Base-by-base conservation (phyloP, 2,797 vertebrate species). In the Hyperoplus immaculatus region DNA sequence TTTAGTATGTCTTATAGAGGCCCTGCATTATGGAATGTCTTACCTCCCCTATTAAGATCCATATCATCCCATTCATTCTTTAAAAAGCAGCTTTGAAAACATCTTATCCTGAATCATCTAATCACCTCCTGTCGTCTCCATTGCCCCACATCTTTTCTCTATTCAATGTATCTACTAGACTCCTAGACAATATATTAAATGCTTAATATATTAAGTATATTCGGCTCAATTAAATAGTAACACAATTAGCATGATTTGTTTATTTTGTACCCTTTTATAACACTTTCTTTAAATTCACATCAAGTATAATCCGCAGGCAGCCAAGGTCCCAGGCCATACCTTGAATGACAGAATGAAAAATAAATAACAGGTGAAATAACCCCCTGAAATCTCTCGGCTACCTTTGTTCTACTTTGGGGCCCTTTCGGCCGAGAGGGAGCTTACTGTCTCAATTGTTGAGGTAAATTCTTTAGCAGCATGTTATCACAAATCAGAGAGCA, bases 101-200 rank as follows among this genome's bases (percentile, higher is more conserved):
- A 21, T 21, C 21, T 21, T 21, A 21, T 21, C 21, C 21, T 21
- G 21, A 21, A 21, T 21, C 21, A 21, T 21, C 21, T 21, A 21
- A 21, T 21, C 21, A 21, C 21, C 21, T 21, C 21, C 21, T 21
- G 21, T 21, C 21, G 21, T 21, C 21, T 21, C 21, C 21, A 21
- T 21, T 21, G 21, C 21, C 21, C 21, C 21, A 21, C 21, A 21
- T 21, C 21, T 21, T 21, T 21, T 21, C 21, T 21, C 21, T 21
- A 21, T 21, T 2, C 4, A 69, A 46, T 8, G 49, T 29, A 64
- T 9, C 16, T 21, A 21, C 21, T 21, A 21, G 21, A 51, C 50
- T 54, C 1, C 8, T 8, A 41, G 1, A 50, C 15, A 69, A 74
- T 71, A 73, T 76, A 77, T 77, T 78, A 78, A 82, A 18, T 46